These are phyloP conservation scores for Diaprepes abbreviatus DNA, from an alignment of 2,888 invertebrate species.

Conservation along the genomic window DNA sequence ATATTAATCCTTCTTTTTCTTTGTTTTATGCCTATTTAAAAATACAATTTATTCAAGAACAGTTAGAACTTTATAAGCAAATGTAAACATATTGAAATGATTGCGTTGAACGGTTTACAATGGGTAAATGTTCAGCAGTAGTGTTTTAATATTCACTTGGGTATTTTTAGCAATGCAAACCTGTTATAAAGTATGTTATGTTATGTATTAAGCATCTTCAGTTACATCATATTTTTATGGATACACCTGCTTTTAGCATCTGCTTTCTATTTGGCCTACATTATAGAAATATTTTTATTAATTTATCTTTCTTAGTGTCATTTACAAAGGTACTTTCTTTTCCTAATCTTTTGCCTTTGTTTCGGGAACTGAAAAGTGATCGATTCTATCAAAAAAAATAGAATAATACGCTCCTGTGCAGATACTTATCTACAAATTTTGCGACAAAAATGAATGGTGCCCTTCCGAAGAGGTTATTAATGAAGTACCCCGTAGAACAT, in stretches of 20 bases:
- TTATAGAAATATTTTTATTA: not conserved
- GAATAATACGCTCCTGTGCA: too few relatives aligned
- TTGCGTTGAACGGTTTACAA: constrained; percentile 6
- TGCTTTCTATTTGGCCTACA: constrained; percentile 46
- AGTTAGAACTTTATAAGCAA: constrained; percentile 28
- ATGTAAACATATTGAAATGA: constrained; percentile 23
- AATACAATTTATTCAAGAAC: constrained; percentile 16
- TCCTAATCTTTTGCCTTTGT: too few relatives aligned
- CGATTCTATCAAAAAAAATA: too few relatives aligned
- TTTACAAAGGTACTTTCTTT: too few relatives aligned
- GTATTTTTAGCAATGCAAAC: constrained; percentile 33
- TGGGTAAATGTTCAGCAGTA: constrained; percentile 14
- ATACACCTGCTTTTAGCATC: constrained; percentile 44
- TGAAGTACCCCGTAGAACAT: too few relatives aligned
- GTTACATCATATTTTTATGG: constrained; percentile 42
- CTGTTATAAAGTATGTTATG: constrained; percentile 42
- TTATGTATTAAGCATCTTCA: constrained; percentile 39
- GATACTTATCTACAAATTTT: too few relatives aligned
- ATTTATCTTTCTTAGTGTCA: not conserved
- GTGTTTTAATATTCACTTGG: constrained; percentile 23
- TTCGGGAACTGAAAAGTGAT: too few relatives aligned
- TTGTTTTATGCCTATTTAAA: constrained; percentile 26
- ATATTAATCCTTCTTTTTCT: constrained; percentile 22
- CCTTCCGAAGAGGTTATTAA: too few relatives aligned
- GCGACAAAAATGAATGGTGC: too few relatives aligned